Percentiles rank a stretch among this genome's conserved stretches.
Conservation (phyloP, 1,140 invertebrate genomes). For the Eumaeus atala region DNA sequence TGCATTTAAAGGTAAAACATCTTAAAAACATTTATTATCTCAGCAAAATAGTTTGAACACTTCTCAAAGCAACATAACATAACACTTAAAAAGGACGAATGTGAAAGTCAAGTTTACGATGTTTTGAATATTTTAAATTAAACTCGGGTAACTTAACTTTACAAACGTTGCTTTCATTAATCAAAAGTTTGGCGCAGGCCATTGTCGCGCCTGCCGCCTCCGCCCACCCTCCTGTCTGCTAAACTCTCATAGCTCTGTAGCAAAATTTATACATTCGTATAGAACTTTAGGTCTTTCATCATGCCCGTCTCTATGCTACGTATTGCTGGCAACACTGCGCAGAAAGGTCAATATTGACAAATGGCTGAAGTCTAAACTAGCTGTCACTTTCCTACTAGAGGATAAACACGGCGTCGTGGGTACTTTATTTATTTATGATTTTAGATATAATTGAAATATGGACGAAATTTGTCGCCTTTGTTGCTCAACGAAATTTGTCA, state of each 20-base stretch:
- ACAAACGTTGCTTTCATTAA: slow-evolving; percentile 69
- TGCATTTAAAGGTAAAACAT: not conserved
- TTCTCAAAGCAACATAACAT: slow-evolving; percentile 2
- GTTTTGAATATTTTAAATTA: slow-evolving; percentile 67
- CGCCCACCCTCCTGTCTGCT: slow-evolving; percentile 51
- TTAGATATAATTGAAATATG: slow-evolving; percentile 39
- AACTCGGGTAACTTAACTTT: slow-evolving; percentile 64
- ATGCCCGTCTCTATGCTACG: slow-evolving; percentile 23
- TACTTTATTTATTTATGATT: slow-evolving; percentile 24
- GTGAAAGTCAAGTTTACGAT: slow-evolving; percentile 54
- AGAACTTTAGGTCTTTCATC: slow-evolving; percentile 45
- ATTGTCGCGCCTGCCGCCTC: slow-evolving; percentile 52
- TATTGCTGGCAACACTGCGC: slow-evolving; percentile 38
- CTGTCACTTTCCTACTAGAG: slow-evolving; percentile 54
- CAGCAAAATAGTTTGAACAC: not conserved
- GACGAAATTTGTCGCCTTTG: slow-evolving; percentile 65
- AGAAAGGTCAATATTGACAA: slow-evolving; percentile 61
- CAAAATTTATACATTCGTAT: slow-evolving; percentile 23
- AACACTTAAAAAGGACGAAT: slow-evolving; percentile 20
- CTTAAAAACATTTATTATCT: not conserved
- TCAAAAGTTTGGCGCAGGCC: slow-evolving; percentile 70
- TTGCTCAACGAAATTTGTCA: slow-evolving; percentile 57
- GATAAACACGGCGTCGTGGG: slow-evolving; percentile 41
- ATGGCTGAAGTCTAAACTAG: slow-evolving; percentile 40
- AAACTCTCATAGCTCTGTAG: slow-evolving; percentile 21